Conservation (phyloP, 2,797 vertebrate species). For the Anguilla marmorata region DNA sequence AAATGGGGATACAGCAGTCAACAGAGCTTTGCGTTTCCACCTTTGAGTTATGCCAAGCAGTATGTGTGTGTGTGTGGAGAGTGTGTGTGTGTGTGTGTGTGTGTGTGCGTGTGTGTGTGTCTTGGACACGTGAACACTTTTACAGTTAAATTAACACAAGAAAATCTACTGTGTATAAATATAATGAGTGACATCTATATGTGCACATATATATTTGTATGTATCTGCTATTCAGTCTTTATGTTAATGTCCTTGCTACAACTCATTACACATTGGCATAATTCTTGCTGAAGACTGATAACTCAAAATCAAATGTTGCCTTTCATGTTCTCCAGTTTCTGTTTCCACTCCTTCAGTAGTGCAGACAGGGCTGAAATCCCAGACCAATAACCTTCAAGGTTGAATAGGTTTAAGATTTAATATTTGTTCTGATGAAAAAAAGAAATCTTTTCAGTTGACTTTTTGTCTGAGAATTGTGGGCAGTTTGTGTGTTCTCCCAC, state of each 20-base stretch:
- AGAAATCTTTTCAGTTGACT: conserved; percentile 43
- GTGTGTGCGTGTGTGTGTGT: too few relatives aligned
- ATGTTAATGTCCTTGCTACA: not conserved
- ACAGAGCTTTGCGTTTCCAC: conserved; percentile 39
- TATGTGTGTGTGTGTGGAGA: too few relatives aligned
- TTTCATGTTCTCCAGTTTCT: conserved; percentile 4
- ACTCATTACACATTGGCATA: not conserved
- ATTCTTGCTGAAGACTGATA: not conserved
- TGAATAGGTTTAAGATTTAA: conserved; percentile 40
- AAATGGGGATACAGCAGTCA: conserved; percentile 55
- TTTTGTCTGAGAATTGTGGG: conserved; percentile 34
- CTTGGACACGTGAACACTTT: not conserved
- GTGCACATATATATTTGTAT: not conserved
- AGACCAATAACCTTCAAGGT: conserved; percentile 51
- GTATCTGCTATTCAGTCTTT: not conserved
- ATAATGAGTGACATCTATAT: not conserved
- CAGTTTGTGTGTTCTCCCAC: conserved; percentile 1
- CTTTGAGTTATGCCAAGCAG: not conserved
- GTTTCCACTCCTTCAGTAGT: conserved; percentile 17
- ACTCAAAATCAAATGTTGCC: not conserved
- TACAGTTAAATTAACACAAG: not conserved
- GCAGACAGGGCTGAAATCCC: conserved; percentile 45
- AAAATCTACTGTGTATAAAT: not conserved
- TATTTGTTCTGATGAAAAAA: conserved; percentile 50
- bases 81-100: not conserved